Evolutionary conservation across 2,888 invertebrate genomes (phyloP), one percentile per base, ranked within the genome.

Genomic region (Agriopis marginaria): DNA sequence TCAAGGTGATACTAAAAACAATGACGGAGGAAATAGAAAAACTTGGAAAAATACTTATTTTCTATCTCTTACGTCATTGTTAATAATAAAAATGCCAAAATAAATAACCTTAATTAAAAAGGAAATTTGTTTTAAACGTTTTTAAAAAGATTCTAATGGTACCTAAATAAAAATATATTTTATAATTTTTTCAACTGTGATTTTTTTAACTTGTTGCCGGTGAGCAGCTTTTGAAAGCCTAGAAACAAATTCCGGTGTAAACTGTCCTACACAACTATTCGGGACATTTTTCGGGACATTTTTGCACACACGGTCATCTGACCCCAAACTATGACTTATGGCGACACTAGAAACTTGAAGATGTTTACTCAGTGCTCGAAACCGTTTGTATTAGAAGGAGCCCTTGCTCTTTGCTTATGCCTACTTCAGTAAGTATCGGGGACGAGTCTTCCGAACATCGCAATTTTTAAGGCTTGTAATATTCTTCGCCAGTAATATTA

Each of bases 391-490:
- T 55, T 50, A 60, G 47, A 47, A n/a, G 55, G 47, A 58, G 47
- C 63, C 59, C 59, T 59, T 45, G 53, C 14, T 39, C 53, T 40
- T 14, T 42, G 58, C 50, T 50, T 40, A 6, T 56, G 42, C 45
- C 42, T 44, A 44, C 45, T 59, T 45, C 44, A 47, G 58, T 53
- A 49, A 58, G 66, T 67, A 67, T 62, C 49, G 60, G 68, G 54
- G 53, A 63, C 54, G 47, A 59, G 56, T 40, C 56, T 67, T 51
- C 60, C 54, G 55, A 60, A 49, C 49, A 54, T 63, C 49, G 68
- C 63, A 59, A 55, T 64, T 68, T 63, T 68, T 64, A 61, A 51
- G 32, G 60, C 60, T 60, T 60, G 68, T 64, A 60, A 60, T 44
- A 53, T 61, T 61, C 50, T 14, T 23, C 50, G 17, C 60, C 50